phyloP scores from a whole-genome alignment of 2,113 vertebrate genomes.

The Gnathonemus echidnorhynchus region DNA sequence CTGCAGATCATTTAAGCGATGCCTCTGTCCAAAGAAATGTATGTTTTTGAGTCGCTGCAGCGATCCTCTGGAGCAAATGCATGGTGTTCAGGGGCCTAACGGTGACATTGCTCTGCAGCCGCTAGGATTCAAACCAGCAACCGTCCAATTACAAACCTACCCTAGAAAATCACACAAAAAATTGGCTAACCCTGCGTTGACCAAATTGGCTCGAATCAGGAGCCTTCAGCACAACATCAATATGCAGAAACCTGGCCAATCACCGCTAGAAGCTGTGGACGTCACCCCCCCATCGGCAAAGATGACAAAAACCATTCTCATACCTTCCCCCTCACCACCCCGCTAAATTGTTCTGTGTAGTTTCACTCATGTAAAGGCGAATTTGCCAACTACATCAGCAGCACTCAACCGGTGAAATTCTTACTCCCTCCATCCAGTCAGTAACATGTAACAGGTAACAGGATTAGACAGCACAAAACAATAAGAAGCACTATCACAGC shows the following conservation, averaged over 20 bases:
- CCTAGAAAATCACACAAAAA: not conserved
- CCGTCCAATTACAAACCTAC: not conserved
- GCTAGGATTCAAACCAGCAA: not conserved
- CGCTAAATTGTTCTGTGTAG: not conserved
- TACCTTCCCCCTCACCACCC: not conserved
- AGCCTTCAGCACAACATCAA: not conserved
- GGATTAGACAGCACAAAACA: not conserved
- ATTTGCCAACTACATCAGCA: not conserved
- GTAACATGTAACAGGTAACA: not conserved
- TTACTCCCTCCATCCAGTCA: not conserved
- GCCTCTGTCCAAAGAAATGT: not conserved
- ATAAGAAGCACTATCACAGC: not conserved
- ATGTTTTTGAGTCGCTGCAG: not conserved
- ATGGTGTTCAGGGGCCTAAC: not conserved
- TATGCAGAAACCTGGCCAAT: not conserved
- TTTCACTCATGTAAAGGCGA: not conserved
- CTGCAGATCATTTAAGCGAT: not conserved
- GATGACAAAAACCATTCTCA: not conserved
- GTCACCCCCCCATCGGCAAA: not conserved
- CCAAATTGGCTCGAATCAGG: not conserved
- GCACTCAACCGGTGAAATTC: not conserved
- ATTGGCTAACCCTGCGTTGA: not conserved
- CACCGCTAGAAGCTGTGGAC: not conserved
- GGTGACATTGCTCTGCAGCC: not conserved
- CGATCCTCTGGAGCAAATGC: not conserved